A percentile compares a stretch with the other conserved stretches of the same genome.
Conservation (phyloP, 2,113 vertebrate genomes). For the Speoplatyrhinus poulsoni region DNA sequence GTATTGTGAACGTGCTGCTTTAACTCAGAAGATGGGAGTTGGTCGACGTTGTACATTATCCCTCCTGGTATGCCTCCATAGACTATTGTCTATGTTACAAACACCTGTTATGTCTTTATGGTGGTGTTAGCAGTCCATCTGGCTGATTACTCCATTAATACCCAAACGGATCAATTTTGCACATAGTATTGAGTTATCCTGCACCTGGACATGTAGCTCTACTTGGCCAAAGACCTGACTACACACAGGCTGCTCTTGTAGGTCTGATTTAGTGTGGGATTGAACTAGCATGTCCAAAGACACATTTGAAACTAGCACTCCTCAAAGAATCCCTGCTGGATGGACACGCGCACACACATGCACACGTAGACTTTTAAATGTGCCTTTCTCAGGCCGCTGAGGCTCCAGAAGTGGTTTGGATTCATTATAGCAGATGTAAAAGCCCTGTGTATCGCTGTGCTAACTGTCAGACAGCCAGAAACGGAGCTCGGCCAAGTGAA, state of each 20-base stretch:
- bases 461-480: constrained; percentile 19
- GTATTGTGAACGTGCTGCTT: not conserved
- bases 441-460: constrained; percentile 29
- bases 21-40: too few species aligned
- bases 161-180: constrained; percentile 57
- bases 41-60: not conserved
- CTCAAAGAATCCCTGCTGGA: constrained; percentile 1
- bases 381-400: constrained; percentile 59
- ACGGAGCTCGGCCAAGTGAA: too few species aligned
- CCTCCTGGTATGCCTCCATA: not conserved
- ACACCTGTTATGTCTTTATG: not conserved
- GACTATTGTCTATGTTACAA: not conserved
- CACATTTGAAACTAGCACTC: constrained; percentile 22
- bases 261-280: constrained; percentile 23
- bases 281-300: constrained; percentile 14
- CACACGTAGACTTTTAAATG: constrained; percentile 3
- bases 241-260: constrained; percentile 18
- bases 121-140: constrained; percentile 41
- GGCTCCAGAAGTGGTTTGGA: constrained; percentile 46
- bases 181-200: constrained; percentile 29
- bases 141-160: constrained; percentile 55
- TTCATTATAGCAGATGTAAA: constrained; percentile 56
- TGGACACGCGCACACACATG: constrained; percentile 6
- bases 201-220: constrained; percentile 51
- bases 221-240: constrained; percentile 57